Evolutionary conservation across 2,888 invertebrate species (phyloP).

Genomic region (Pseudoips prasinana): DNA sequence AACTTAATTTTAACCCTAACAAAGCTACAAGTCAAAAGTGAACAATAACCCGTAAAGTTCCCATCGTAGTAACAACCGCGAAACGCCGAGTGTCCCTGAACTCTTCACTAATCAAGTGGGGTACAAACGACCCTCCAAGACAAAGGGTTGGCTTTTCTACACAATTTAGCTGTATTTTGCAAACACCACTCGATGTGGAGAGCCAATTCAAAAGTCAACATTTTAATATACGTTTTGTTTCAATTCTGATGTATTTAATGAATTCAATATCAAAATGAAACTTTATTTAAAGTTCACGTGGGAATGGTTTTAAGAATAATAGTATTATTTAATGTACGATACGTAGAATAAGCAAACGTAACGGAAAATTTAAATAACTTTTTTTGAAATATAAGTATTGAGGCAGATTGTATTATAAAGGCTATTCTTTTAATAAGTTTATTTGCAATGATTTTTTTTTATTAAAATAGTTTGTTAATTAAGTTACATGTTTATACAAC

Average conservation of each 20-base stretch:
- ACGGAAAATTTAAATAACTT: no score
- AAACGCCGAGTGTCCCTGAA: conserved; percentile 43
- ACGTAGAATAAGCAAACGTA: no score
- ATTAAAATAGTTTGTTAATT: no score
- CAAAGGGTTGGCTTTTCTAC: conserved; percentile 59
- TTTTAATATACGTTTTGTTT: conserved; percentile 53
- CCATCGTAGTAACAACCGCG: conserved; percentile 22
- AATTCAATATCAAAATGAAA: no score
- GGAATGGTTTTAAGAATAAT: no score
- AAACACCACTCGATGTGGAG: conserved; percentile 64
- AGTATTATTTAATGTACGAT: no score
- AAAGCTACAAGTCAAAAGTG: conserved; percentile 16
- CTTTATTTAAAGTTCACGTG: conserved; percentile 44
- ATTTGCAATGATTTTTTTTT: no score
- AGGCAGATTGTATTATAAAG: no score
- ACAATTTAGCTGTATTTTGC: conserved; percentile 72
- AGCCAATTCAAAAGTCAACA: conserved; percentile 51
- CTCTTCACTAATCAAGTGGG: conserved; percentile 58
- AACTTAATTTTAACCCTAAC: conserved; percentile 7
- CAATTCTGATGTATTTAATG: conserved; percentile 27
- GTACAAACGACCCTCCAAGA: conserved; percentile 42
- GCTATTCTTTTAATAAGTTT: no score
- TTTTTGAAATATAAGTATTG: no score
- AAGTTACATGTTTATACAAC: no score
- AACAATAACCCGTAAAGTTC: conserved; percentile 25